Conservation (phyloP, 1,140 invertebrate species). For the Zaprionus kolodkinae region DNA sequence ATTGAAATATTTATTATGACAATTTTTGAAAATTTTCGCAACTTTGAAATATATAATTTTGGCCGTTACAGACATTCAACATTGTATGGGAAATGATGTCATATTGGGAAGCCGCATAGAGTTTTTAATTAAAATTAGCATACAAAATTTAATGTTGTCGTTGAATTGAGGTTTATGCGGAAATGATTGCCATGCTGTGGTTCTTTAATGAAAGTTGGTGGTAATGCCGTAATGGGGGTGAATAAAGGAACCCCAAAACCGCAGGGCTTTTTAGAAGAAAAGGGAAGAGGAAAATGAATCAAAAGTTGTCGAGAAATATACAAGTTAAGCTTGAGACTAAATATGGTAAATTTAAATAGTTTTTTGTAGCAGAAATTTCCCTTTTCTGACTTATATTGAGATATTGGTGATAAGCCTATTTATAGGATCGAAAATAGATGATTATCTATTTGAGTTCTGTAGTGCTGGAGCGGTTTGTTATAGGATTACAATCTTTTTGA, state of each 20-base stretch:
- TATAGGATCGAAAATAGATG: background rate
- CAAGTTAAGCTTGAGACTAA: background rate
- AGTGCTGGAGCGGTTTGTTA: background rate
- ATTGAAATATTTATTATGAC: background rate
- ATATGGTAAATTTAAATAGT: background rate
- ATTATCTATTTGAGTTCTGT: background rate
- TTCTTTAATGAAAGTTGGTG: background rate
- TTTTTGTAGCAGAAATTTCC: no score
- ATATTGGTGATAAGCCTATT: background rate
- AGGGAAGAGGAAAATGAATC: background rate
- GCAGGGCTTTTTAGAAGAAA: background rate
- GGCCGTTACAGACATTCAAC: background rate
- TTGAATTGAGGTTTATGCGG: slow-evolving; percentile 33
- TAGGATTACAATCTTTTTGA: background rate
- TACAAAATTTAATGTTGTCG: slow-evolving; percentile 54
- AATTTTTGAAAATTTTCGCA: background rate
- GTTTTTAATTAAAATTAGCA: slow-evolving; percentile 78
- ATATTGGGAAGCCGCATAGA: background rate
- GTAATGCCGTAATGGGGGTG: background rate
- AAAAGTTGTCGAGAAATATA: no score
- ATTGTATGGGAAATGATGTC: background rate
- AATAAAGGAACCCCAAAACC: background rate
- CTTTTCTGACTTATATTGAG: no score
- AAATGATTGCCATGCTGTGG: slow-evolving; percentile 28
- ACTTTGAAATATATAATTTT: background rate